Evolutionary conservation across 2,113 vertebrate genomes (phyloP), one percentile per base, ranked within the genome.

Genomic region (Oenanthe oenanthe): DNA sequence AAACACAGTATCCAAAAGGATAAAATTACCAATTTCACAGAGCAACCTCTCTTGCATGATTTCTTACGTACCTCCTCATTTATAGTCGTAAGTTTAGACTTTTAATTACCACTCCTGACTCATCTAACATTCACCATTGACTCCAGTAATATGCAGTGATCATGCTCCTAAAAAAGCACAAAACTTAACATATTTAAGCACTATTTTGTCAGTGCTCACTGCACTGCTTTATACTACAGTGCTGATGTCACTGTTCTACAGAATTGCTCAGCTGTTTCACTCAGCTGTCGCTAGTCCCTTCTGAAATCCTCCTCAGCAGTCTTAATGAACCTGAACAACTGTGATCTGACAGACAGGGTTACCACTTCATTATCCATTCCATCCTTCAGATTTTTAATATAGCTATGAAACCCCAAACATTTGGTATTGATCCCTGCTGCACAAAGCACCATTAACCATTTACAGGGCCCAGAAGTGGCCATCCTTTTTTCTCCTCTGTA

Each of bases 271-370:
- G 85, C 84, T 95, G 92, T 76, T 92, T 61, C 22, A 21, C 65
- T 75, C 93, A 78, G 81, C 93, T 93, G 70, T 60, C 8, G 0
- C 40, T 25, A 61, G 48, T 10, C 26, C 45, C 71, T 85, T 78
- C 87, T 66, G 22, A 88, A 95, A 84, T 79, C 47, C 62, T 76
- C 66, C 66, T 70, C 34, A 60, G 60, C 81, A 58, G 50, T 43
- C 81, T 29, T 62, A 65, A 93, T 15, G n/a, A 89, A 89, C 50
- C 77, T 70, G 45, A 95, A 84, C 92, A 94, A 96, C 89, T 84
- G 88, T 1, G 43, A 63, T 38, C 48, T 85, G 65, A 86, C 57
- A 88, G 51, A 84, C 2, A 70, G 21, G 48, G 84, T 89, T 89
- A 86, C 83, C 61, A 32, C 88, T 87, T 78, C 45, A 48, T 78